phyloP scores from a whole-genome alignment of 2,888 invertebrate genomes.

The Watsonalla binaria region DNA sequence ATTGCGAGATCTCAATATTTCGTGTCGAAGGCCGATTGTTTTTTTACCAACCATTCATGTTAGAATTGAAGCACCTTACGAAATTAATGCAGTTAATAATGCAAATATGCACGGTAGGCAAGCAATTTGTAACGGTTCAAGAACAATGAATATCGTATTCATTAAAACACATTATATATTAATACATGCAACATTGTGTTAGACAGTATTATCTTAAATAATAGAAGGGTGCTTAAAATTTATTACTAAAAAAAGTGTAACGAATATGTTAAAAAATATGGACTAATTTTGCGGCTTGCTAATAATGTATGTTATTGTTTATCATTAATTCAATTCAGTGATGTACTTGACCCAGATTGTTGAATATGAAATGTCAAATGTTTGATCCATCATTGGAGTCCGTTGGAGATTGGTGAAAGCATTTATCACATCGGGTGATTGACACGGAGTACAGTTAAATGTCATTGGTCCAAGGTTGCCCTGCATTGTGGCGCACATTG shows the following conservation, averaged over 20 bases:
- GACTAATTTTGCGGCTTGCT: not conserved
- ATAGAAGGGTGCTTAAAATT: not conserved
- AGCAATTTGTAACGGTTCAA: not conserved
- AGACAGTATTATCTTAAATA: not conserved
- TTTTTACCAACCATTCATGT: constrained; percentile 15
- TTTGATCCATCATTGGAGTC: constrained; percentile 39
- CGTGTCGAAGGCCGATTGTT: constrained; percentile 26
- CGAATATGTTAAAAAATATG: not conserved
- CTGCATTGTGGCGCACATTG: constrained; percentile 38
- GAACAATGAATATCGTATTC: not conserved
- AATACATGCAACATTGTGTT: not conserved
- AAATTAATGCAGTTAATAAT: constrained; percentile 34
- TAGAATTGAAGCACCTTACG: constrained; percentile 30
- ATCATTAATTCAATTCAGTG: constrained; percentile 7
- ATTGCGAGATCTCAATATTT: constrained; percentile 27
- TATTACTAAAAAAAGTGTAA: not conserved
- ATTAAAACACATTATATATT: not conserved
- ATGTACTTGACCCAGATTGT: constrained; percentile 63
- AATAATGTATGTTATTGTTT: constrained; percentile 1
- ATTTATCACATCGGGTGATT: constrained; percentile 50
- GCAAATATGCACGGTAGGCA: constrained; percentile 20
- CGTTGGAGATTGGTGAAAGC: constrained; percentile 46
- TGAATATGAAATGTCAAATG: constrained; percentile 53
- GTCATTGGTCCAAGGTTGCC: constrained; percentile 59
- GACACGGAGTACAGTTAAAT: constrained; percentile 54